Conservation (phyloP, 2,113 vertebrate species). For the Chionis minor region DNA sequence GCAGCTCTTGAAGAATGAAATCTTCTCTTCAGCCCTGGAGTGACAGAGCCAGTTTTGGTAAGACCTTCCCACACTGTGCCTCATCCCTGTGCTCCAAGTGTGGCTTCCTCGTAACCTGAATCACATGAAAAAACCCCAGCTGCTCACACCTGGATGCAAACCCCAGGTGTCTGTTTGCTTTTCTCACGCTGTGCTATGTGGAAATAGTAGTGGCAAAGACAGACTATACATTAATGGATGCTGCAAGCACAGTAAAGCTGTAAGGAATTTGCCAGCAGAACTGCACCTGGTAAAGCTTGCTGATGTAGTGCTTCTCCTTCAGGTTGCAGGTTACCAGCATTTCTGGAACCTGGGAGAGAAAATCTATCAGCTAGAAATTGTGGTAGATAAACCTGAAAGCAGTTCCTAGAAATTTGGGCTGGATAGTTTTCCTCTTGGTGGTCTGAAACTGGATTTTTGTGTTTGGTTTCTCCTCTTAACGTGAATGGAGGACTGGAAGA, state of each 20-base stretch:
- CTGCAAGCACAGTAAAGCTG: not conserved
- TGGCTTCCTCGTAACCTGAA: not conserved
- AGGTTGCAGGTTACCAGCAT: not conserved
- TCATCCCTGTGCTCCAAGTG: not conserved
- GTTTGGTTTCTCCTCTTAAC: not conserved
- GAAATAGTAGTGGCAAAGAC: not conserved
- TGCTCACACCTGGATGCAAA: slow-evolving; percentile 23
- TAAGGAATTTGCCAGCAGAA: not conserved
- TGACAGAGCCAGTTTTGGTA: slow-evolving; percentile 33
- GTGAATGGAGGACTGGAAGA: not conserved
- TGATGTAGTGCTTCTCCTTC: not conserved
- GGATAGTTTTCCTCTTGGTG: not conserved
- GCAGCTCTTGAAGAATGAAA: slow-evolving; percentile 40
- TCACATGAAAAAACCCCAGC: not conserved
- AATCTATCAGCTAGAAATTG: not conserved
- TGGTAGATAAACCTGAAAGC: not conserved
- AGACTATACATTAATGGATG: not conserved
- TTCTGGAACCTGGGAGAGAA: not conserved
- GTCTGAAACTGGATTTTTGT: not conserved
- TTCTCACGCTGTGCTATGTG: not conserved
- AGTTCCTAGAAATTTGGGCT: not conserved
- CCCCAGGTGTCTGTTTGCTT: not conserved
- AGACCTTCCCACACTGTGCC: slow-evolving; percentile 33
- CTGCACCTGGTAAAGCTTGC: not conserved
- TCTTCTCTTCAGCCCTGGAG: slow-evolving; percentile 38